Percentiles rank a stretch among this genome's conserved stretches.
Evolutionary conservation across 2,797 vertebrate genomes (phyloP).

Genomic region (Lagodon rhomboides): DNA sequence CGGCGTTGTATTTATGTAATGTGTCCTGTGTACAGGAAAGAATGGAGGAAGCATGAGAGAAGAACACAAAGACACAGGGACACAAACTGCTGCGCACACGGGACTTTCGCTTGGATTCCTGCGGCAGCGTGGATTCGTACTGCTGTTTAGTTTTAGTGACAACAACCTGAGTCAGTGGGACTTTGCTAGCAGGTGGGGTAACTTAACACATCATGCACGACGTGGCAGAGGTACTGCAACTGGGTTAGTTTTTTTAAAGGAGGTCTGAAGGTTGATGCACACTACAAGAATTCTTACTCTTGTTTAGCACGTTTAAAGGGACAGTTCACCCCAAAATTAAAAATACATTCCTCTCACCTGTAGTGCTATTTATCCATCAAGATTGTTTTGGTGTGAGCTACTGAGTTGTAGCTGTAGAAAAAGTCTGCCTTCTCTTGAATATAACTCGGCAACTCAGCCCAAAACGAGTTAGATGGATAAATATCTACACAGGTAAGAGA

Average conservation of each 20-base stretch:
- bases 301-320: no score
- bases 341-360: no score
- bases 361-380: no score
- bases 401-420: no score
- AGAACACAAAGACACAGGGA: constrained; percentile 40
- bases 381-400: no score
- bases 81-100: constrained; percentile 20
- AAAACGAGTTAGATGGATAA: no score
- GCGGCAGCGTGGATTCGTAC: constrained; percentile 3
- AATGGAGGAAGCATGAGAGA: constrained; percentile 22
- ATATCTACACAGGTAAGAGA: no score
- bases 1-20: background rate
- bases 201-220: constrained; percentile 73
- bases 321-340: no score
- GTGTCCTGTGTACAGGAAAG: background rate
- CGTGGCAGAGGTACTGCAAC: constrained; percentile 59
- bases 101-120: constrained; percentile 7
- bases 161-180: constrained; percentile 14
- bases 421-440: no score
- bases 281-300: constrained; percentile 52
- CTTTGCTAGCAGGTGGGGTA: constrained; percentile 40
- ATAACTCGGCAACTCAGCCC: no score
- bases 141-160: constrained; percentile 44
- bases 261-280: constrained; percentile 47
- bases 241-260: constrained; percentile 77